Percentiles rank a stretch among this genome's conserved stretches.
Evolutionary conservation across 2,888 invertebrate genomes (phyloP).

Genomic region (Pelosia muscerda): DNA sequence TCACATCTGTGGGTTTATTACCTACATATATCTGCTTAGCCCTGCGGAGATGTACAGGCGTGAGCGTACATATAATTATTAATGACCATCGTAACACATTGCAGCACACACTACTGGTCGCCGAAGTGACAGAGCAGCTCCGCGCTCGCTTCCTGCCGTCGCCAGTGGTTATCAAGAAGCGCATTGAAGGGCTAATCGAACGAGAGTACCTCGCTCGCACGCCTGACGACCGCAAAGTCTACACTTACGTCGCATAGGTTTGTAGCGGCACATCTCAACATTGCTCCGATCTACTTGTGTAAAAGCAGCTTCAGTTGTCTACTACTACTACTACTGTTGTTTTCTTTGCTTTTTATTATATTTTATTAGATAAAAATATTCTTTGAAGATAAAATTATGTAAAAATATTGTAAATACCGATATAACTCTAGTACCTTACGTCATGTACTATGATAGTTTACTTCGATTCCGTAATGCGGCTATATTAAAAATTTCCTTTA

Average conservation of each 20-base stretch:
- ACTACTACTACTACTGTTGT: conserved; percentile 54
- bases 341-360: conserved; percentile 52
- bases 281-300: conserved; percentile 46
- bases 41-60: neutral
- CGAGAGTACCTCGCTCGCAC: conserved; percentile 99
- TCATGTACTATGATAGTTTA: conserved; percentile 78
- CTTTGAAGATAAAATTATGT: conserved; percentile 58
- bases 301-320: conserved; percentile 48
- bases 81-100: conserved; percentile 23
- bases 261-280: conserved; percentile 50
- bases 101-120: conserved; percentile 96
- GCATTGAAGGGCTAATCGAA: conserved; percentile 99
- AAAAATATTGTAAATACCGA: conserved; percentile 80
- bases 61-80: neutral
- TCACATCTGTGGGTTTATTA: too few species aligned
- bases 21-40: neutral
- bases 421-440: conserved; percentile 74
- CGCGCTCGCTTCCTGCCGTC: conserved; percentile 99
- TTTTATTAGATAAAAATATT: conserved; percentile 51
- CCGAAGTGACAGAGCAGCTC: conserved; percentile 99
- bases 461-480: conserved; percentile 77
- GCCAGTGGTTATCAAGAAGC: conserved; percentile 99
- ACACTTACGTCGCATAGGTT: conserved; percentile 97
- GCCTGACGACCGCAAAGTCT: conserved; percentile 98
- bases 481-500: conserved; percentile 81